Evolutionary conservation across 2,888 invertebrate species (phyloP).

Genomic region (Cecidostiba fungosa): DNA sequence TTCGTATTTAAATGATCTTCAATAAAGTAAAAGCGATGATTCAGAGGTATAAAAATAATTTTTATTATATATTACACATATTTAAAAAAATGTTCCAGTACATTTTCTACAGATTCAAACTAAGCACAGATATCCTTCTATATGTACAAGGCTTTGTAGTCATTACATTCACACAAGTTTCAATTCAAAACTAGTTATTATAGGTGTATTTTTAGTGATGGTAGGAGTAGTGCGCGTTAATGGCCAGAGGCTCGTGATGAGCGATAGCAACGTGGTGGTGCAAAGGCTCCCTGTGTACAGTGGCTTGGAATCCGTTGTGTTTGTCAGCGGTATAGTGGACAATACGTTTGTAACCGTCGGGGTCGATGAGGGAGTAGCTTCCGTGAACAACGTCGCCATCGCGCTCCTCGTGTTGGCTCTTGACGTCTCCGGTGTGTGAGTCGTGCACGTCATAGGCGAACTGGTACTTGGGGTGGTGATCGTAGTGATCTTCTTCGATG

Average conservation of each 20-base stretch:
- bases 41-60: not conserved
- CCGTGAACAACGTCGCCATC: slow-evolving; percentile 75
- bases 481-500: slow-evolving; percentile 56
- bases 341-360: slow-evolving; percentile 74
- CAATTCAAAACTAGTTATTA: not conserved
- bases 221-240: slow-evolving; percentile 69
- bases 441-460: slow-evolving; percentile 77
- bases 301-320: slow-evolving; percentile 72
- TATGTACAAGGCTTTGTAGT: not conserved
- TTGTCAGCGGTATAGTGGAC: slow-evolving; percentile 72
- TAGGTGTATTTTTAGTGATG: slow-evolving; percentile 29
- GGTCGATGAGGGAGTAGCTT: slow-evolving; percentile 75
- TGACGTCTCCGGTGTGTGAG: slow-evolving; percentile 74
- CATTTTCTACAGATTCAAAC: not conserved
- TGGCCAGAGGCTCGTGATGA: slow-evolving; percentile 48
- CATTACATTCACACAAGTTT: slow-evolving; percentile 46
- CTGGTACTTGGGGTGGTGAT: slow-evolving; percentile 72
- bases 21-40: too few relatives aligned
- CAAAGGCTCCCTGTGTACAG: slow-evolving; percentile 70
- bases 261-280: slow-evolving; percentile 63
- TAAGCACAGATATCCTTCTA: not conserved
- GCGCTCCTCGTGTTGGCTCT: slow-evolving; percentile 76
- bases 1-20: too few relatives aligned
- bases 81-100: too few relatives aligned
- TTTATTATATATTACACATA: not conserved